Conservation (phyloP, 2,888 invertebrate species). For the Microplitis manilae region DNA sequence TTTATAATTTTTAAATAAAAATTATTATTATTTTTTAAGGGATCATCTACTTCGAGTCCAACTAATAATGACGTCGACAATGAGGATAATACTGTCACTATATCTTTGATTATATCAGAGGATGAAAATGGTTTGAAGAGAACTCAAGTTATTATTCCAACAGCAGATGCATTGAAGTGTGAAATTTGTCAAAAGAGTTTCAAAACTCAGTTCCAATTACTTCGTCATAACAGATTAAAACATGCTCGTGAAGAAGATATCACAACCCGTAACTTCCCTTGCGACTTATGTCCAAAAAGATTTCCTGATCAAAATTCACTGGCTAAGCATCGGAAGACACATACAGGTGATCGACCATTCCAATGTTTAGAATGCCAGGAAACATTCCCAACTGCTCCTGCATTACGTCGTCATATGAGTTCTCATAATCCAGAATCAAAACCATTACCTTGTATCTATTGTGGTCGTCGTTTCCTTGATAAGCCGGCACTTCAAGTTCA, state of each 20-base stretch:
- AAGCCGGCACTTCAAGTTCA: conserved; percentile 70
- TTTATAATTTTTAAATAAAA: not conserved
- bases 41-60: conserved; percentile 49
- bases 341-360: conserved; percentile 67
- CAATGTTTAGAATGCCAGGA: conserved; percentile 71
- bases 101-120: conserved; percentile 70
- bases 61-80: conserved; percentile 61
- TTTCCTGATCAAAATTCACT: conserved; percentile 69
- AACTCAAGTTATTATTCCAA: conserved; percentile 72
- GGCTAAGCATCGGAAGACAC: conserved; percentile 67
- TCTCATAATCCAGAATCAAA: conserved; percentile 70
- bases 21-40: conserved; percentile 48
- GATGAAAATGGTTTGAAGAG: conserved; percentile 71
- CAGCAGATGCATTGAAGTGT: conserved; percentile 70
- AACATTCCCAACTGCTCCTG: conserved; percentile 69
- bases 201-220: conserved; percentile 69
- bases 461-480: conserved; percentile 70
- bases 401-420: conserved; percentile 70
- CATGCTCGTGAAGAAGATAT: conserved; percentile 70
- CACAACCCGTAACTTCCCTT: conserved; percentile 68
- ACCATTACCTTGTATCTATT: conserved; percentile 70
- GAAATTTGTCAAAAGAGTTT: conserved; percentile 73
- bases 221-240: conserved; percentile 68
- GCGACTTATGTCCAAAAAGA: conserved; percentile 69
- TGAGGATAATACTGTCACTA: conserved; percentile 70